Evolutionary conservation across 2,888 invertebrate genomes (phyloP).

Genomic region (Metellina segmentata): DNA sequence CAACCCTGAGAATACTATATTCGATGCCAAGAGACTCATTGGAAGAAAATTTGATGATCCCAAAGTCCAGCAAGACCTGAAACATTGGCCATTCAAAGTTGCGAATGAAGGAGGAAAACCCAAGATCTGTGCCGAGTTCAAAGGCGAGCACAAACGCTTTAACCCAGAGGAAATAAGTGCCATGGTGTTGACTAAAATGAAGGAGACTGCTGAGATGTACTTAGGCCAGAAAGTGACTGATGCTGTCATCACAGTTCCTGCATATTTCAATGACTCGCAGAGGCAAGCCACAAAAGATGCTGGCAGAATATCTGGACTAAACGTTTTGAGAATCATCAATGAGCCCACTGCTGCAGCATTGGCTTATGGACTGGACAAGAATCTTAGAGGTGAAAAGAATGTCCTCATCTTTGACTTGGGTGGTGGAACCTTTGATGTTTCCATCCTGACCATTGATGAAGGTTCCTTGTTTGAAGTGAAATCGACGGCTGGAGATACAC

Average conservation of each 20-base stretch:
- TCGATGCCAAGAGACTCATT: conserved; percentile 90
- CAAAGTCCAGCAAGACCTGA: conserved; percentile 89
- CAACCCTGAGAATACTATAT: conserved; percentile 91
- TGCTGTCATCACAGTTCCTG: conserved; percentile 91
- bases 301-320: conserved; percentile 90
- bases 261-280: conserved; percentile 87
- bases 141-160: too few species aligned
- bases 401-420: conserved; percentile 84
- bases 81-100: conserved; percentile 91
- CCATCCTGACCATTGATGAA: conserved; percentile 83
- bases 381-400: conserved; percentile 82
- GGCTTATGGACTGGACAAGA: conserved; percentile 81
- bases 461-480: conserved; percentile 91
- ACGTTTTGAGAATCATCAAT: too few species aligned
- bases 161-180: too few species aligned
- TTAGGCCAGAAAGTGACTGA: too few species aligned
- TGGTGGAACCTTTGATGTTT: conserved; percentile 82
- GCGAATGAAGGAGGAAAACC: conserved; percentile 84
- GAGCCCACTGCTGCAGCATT: conserved; percentile 80
- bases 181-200: too few species aligned
- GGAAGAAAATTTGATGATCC: conserved; percentile 90
- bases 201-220: too few species aligned
- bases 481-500: conserved; percentile 91
- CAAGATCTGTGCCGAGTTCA: conserved; percentile 79
- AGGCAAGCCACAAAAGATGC: conserved; percentile 93